Evolutionary conservation across 2,113 vertebrate species (phyloP).

Genomic region (Prinia subflava): DNA sequence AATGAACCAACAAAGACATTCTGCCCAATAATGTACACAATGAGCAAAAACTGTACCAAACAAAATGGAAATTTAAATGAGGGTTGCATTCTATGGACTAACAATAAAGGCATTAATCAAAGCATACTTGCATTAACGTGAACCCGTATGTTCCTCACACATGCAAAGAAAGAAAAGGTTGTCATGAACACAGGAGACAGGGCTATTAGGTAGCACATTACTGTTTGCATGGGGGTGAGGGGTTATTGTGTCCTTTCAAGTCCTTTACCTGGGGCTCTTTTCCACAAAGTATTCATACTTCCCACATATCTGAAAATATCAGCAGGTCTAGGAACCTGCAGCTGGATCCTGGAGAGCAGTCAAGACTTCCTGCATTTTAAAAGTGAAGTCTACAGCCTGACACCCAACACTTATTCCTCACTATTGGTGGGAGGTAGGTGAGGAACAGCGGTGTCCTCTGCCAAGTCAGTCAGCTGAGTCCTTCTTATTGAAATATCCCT

Average conservation of each 20-base stretch:
- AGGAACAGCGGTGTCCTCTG: not conserved
- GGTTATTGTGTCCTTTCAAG: not conserved
- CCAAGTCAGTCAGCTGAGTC: not conserved
- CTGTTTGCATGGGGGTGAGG: rapidly evolving
- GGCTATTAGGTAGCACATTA: not conserved
- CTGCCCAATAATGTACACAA: not conserved
- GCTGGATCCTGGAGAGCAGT: not conserved
- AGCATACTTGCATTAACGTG: not conserved
- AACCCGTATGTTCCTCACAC: not conserved
- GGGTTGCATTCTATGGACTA: not conserved
- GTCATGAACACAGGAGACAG: not conserved
- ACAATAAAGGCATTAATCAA: slow-evolving; percentile 25
- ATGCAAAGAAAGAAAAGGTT: not conserved
- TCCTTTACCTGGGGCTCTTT: not conserved
- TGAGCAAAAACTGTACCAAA: not conserved
- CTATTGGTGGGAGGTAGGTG: not conserved
- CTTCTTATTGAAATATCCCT: not conserved
- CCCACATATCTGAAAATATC: not conserved
- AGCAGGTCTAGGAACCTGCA: not conserved
- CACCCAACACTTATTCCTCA: not conserved
- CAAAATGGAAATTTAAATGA: not conserved
- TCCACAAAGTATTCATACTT: not conserved
- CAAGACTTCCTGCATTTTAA: not conserved
- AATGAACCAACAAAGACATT: not conserved
- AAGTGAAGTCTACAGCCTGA: not conserved